Evolutionary conservation across 1,140 invertebrate species (phyloP).

Genomic region (Ceratosolen solmsi): DNA sequence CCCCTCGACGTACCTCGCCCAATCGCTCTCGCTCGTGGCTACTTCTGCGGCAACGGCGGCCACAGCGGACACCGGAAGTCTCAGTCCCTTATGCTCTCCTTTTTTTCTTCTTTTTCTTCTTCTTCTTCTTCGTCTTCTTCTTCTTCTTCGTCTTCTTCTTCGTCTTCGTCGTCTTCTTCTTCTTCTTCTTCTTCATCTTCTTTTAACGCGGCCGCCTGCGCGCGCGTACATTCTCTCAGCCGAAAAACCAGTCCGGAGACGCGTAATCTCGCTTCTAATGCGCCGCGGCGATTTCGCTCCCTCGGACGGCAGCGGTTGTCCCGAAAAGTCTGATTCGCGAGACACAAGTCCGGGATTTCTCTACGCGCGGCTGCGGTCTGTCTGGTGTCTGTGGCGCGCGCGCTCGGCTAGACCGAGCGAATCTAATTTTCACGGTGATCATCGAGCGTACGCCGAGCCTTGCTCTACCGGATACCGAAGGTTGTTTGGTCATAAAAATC

Average conservation of each 20-base stretch:
- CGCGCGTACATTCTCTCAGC: background rate
- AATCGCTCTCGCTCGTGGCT: background rate
- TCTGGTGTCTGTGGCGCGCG: conserved; percentile 21
- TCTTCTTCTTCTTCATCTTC: too few relatives aligned
- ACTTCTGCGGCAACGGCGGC: background rate
- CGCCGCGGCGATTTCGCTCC: background rate
- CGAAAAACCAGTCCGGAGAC: conserved; percentile 34
- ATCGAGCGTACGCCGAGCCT: background rate
- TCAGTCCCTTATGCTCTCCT: too few relatives aligned
- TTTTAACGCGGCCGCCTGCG: background rate
- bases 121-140: too few relatives aligned
- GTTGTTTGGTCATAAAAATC: background rate
- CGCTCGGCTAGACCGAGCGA: conserved; percentile 11
- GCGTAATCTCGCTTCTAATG: background rate
- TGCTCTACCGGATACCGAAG: background rate
- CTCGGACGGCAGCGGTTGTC: background rate
- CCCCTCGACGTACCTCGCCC: conserved; percentile 12
- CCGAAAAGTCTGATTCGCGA: background rate
- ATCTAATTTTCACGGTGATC: conserved; percentile 31
- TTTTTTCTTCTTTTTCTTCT: too few relatives aligned
- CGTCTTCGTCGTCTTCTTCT: too few relatives aligned
- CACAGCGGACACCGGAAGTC: conserved; percentile 66
- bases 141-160: too few relatives aligned
- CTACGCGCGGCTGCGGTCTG: conserved; percentile 33
- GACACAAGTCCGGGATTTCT: conserved; percentile 32